Evolutionary conservation across 2,888 invertebrate genomes (phyloP), one percentile per base, ranked within the genome.

Genomic region (Imbricaverruca yamaguchii): DNA sequence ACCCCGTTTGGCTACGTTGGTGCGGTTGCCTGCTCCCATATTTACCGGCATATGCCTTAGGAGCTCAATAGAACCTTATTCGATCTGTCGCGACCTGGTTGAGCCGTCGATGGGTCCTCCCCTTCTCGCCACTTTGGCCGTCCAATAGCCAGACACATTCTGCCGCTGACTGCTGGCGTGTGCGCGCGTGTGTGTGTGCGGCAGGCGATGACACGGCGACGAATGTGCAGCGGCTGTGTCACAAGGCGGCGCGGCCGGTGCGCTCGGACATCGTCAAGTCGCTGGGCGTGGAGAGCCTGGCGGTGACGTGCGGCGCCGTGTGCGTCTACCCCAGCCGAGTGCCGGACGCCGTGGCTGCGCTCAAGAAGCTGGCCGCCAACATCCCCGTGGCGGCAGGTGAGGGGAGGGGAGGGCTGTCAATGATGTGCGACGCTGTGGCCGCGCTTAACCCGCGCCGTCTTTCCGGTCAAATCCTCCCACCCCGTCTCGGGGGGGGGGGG

Each of bases 291-390:
- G 80, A 83, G 23, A 83, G 83, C 25, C 81, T 83, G 85, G 86
- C 74, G 15, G 84, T 90, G 53, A 88, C 87, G 23, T 93, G 94
- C 69, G 98, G 94, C 77, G 97, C 98, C 1, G 94, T 99, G 53
- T 99, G 98, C 89, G 95, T 99, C 4, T 98, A 98, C 88, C 98
- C 98, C 0, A 91, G 91, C 80, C 91, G 94, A 87, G 94, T 97
- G 0, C 86, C 89, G 25, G 93, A 94, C 89, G 95, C 93, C 78
- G 89, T 90, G 79, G 86, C 89, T 63, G 88, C 90, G 11, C 87
- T 95, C 8, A 87, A 89, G 82, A 88, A 89, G 79, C 87, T 92
- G 84, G 88, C 90, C 11, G 88, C 90, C 11, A 87, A 89, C 82
- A 90, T 96, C 80, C 91, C 92, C 84, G 91, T 96, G 84, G 96